Base-by-base conservation (phyloP, 1,140 invertebrate genomes). In the Drosophila paulistorum region DNA sequence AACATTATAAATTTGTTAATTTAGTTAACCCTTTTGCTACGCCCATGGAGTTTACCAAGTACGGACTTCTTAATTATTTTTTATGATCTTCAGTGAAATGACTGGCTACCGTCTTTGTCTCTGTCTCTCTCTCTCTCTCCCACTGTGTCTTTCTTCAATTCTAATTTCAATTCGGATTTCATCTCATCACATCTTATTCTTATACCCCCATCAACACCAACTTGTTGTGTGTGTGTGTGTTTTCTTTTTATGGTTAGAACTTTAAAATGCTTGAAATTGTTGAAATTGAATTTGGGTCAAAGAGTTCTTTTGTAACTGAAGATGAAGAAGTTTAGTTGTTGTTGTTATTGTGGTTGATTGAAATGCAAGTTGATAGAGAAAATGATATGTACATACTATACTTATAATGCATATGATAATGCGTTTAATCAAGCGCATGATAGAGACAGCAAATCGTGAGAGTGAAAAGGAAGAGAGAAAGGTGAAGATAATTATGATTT, bases 51-150 rank as follows among this genome's bases (percentile, higher is more conserved):
- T 33, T 39, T 45, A 41, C 71, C 74, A 73, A 70, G 71, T 71
- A 73, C 74, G 57, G 63, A 79, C 55, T 68, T 77, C 64, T 77
- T 87, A 86, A 86, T 86, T 86, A 87, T 87, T 86, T 85, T 86
- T 86, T 83, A 87, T 87, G 79, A 82, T 79, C 79, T 70, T 57
- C 62, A 68, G 65, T 71, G 75, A 79, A 86, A 74, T 71, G 79
- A 68, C 82, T 85, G 79, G 77, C 82, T 85, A 87, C 82, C 78
- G 71, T 65, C 77, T 74, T 65, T 74, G 7, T 37, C 35, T 37
- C 35, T 10, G 7, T 37, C 9, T 37, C 35, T 37, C 35, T 65
- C 35, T 65, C 77, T 74, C 68, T 17, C 17, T 17, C 17, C 17
- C 17, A 0, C 17, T 74, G 7, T 37, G 9, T 37, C 35, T 74